These are phyloP conservation scores for Channa maculata DNA, from an alignment of 2,113 vertebrate genomes.

Conservation along the genomic window DNA sequence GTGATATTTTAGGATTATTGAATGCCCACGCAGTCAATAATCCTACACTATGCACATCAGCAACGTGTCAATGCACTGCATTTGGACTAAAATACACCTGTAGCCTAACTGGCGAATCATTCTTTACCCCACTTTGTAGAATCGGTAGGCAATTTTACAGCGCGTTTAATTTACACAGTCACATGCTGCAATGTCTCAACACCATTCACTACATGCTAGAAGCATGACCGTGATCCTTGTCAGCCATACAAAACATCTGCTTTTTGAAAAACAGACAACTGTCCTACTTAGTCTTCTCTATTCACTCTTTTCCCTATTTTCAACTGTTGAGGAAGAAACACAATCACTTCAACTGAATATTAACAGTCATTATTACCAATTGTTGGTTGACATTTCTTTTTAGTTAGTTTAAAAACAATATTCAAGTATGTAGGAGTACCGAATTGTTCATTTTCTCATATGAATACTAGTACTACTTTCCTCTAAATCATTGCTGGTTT, in stretches of 20 bases:
- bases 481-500: slow-evolving; percentile 13
- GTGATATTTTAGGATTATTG: background rate
- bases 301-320: background rate
- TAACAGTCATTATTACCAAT: slow-evolving; percentile 55
- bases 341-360: slow-evolving; percentile 41
- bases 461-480: slow-evolving; percentile 27
- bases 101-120: background rate
- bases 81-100: background rate
- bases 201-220: slow-evolving; percentile 1
- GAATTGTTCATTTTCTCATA: slow-evolving; percentile 21
- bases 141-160: background rate
- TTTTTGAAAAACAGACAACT: background rate
- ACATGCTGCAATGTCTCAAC: background rate
- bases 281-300: background rate
- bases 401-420: slow-evolving; percentile 20
- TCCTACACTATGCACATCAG: background rate
- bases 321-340: slow-evolving; percentile 27
- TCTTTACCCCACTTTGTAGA: background rate
- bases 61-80: slow-evolving; percentile 1
- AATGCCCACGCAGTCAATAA: slow-evolving; percentile 20
- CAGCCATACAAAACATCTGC: background rate
- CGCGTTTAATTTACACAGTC: background rate
- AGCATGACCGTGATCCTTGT: background rate
- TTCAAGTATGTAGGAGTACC: slow-evolving; percentile 52
- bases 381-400: slow-evolving; percentile 32